Evolutionary conservation across 2,888 invertebrate genomes (phyloP), one percentile per base, ranked within the genome.

Genomic region (Dysmachus trigonus): DNA sequence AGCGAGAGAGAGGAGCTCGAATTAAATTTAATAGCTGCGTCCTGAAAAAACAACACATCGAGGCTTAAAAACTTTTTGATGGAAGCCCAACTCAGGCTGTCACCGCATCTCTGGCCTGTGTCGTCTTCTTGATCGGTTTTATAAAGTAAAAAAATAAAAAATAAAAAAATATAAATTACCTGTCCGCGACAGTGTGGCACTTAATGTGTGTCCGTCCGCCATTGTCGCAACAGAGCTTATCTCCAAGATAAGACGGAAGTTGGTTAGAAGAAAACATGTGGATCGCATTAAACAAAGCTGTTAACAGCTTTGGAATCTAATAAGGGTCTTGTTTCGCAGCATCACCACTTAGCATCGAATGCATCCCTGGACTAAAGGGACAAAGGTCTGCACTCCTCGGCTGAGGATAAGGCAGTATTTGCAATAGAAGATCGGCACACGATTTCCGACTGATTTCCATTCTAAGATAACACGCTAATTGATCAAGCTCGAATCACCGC

Each of bases 191-290:
- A 47, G 74, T 76, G 76, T 51, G 76, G 51, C 31, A 33, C 71
- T 85, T 86, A 53, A 71, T 35, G 22, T 30, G 84, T 62, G 76
- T 76, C n/a, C 35, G 72, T 77, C 72, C 71, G 72, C 62, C 41
- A 77, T 76, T 84, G 76, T 84, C 76, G 71, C 53, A 74, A 41
- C 47, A 35, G 73, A 86, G 85, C 81, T 85, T 33, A 33, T 79
- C 41, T 30, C 62, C 22, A 27, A 62, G 82, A 83, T 87, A 87
- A 87, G 85, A 87, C 74, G 85, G 85, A 83, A 86, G 81, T 86
- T 86, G 86, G 81, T 62, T 86, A 51, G 72, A 86, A 72, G 86
- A 72, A 79, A 86, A 86, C 86, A 86, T 81, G 73, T 86, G 81
- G 73, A 73, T 84, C 81, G 81, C 81, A 81, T 81, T 81, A 81